These are phyloP conservation scores for Acanthis flammea DNA, from an alignment of 2,797 vertebrate species.

Conservation along the genomic window DNA sequence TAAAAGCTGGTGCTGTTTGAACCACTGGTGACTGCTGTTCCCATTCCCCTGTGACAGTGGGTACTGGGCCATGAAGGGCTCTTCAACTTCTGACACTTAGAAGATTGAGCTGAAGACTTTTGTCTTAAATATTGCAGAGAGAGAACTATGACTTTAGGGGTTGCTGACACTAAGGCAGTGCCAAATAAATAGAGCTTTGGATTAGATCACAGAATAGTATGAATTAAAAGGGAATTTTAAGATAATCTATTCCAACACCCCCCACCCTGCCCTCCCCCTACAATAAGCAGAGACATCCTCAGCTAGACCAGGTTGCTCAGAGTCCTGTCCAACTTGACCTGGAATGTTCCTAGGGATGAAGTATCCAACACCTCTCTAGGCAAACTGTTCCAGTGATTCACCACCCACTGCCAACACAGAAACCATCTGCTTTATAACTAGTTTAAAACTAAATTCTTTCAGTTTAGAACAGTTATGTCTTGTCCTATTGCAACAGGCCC, in stretches of 20 bases:
- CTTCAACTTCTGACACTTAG: neutral
- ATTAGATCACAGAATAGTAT: neutral
- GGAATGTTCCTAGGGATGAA: neutral
- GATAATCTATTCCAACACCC: neutral
- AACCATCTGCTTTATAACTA: neutral
- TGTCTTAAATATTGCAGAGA: neutral
- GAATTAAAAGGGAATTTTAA: neutral
- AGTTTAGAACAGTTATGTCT: neutral
- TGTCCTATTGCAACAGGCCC: neutral
- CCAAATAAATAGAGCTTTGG: neutral
- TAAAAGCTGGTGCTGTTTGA: neutral
- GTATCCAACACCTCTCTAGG: neutral
- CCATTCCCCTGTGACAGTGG: neutral
- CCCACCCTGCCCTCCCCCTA: fast-evolving
- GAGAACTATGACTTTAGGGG: neutral
- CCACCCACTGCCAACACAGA: neutral
- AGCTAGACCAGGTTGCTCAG: neutral
- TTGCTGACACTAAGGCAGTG: neutral
- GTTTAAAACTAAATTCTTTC: neutral
- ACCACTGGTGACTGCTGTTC: neutral
- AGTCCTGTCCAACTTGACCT: neutral
- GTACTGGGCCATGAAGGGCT: neutral
- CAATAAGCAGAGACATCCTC: neutral
- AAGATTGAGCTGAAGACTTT: neutral
- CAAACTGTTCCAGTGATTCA: neutral